Evolutionary conservation across 92 coral and sea anemone species (phyloP).

Genomic region (Muricea muricata): DNA sequence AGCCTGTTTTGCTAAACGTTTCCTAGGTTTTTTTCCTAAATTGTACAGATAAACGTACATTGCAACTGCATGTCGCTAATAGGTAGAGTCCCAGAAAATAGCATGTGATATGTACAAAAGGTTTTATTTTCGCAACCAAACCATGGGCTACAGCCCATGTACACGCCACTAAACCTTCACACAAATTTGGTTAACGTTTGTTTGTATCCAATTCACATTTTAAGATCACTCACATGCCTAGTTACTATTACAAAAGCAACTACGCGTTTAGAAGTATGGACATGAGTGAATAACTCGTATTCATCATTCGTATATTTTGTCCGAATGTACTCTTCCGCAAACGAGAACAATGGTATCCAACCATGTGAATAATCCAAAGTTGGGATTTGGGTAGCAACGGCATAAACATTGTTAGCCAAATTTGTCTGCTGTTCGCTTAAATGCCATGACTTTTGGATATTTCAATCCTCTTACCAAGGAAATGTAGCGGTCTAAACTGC

Average conservation of each 20-base stretch:
- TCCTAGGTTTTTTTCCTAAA: not conserved
- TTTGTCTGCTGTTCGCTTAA: not conserved
- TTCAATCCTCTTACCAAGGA: not conserved
- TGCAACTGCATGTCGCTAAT: not conserved
- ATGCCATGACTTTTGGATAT: not conserved
- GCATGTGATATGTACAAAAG: not conserved
- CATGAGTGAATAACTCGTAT: no score
- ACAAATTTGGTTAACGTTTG: no score
- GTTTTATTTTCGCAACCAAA: not conserved
- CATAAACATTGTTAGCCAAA: no score
- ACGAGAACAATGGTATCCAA: no score
- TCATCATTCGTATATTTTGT: no score
- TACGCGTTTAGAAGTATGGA: no score
- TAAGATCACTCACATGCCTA: no score
- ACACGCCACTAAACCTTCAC: not conserved
- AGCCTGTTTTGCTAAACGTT: not conserved
- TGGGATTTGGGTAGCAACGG: no score
- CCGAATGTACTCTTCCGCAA: no score
- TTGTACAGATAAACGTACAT: conserved; percentile 12
- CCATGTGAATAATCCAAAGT: no score
- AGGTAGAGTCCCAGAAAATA: conserved; percentile 10
- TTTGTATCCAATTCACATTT: no score
- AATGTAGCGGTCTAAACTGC: not conserved
- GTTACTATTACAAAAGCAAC: no score
- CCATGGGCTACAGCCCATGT: conserved; percentile 4